phyloP scores from a whole-genome alignment of 2,113 vertebrate genomes.

The Mesoclemmys tuberculata region DNA sequence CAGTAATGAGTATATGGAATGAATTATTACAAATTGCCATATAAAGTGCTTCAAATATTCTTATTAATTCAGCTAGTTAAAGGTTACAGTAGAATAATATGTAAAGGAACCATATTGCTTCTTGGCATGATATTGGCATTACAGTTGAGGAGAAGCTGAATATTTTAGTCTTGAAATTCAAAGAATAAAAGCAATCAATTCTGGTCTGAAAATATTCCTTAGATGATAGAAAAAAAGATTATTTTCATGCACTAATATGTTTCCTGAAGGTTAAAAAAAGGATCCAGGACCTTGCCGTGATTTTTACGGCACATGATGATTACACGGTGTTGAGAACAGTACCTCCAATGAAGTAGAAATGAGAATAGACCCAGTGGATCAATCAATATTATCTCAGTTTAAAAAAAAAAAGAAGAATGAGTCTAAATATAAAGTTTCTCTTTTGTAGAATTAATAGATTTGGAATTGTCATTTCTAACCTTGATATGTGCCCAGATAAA shows the following conservation, averaged over 20 bases:
- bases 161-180: constrained; percentile 44
- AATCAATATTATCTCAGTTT: background rate
- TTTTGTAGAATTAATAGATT: constrained; percentile 1
- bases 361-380: constrained; percentile 7
- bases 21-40: constrained; percentile 27
- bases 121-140: constrained; percentile 45
- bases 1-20: constrained; percentile 3
- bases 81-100: constrained; percentile 59
- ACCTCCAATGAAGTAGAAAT: constrained; percentile 24
- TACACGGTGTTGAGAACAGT: constrained; percentile 19
- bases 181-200: constrained; percentile 71
- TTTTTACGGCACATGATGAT: constrained; percentile 29
- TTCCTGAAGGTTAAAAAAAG: constrained; percentile 67
- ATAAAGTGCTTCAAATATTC: constrained; percentile 41
- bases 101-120: constrained; percentile 51
- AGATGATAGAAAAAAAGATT: constrained; percentile 28
- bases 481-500: background rate
- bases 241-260: constrained; percentile 60
- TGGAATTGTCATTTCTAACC: background rate
- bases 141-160: constrained; percentile 59
- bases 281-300: constrained; percentile 31
- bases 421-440: background rate
- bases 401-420: background rate
- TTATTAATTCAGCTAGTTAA: constrained; percentile 59
- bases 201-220: constrained; percentile 65